Base-by-base conservation (phyloP, 2,888 invertebrate genomes). In the Ferrisia virgata region DNA sequence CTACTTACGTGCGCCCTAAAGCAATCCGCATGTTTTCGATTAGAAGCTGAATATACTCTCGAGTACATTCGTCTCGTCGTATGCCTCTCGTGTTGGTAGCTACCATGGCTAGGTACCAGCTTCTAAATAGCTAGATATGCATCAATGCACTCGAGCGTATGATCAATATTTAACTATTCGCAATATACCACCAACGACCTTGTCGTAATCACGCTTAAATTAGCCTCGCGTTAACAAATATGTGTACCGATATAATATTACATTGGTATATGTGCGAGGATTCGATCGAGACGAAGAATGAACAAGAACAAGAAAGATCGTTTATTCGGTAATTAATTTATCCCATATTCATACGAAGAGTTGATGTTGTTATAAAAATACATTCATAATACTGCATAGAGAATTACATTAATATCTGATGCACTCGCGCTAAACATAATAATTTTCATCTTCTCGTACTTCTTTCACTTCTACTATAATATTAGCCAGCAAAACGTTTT, bases 131-230 rank as follows among this genome's bases (percentile, higher is more conserved):
- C n/a, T n/a, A n/a, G n/a, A n/a, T n/a, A n/a, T n/a, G n/a, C n/a
- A n/a, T 43, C 11, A 3, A 13, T 43, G 13, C 5, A 9, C 15
- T 47, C 18, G 47, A 18, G 47, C 47, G 47, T 47, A 47, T 18
- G 3, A 18, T 3, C 47, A 18, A 18, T 47, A 5, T 18, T 18
- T 47, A 47, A 47, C 9, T 18, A 18, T 47, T 25, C 11, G 11
- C 25, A 9, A 64, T 64, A 39, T 39, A 47, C n/a, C 18, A 69
- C 6, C n/a, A 39, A 76, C 76, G 76, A 76, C 76, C 76, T 76
- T 76, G 76, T 36, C 33, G 8, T 76, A 76, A 36, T 76, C 76
- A 76, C 76, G 76, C 36, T 39, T 64, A 64, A 64, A 64, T 64
- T 64, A 64, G 58, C 58, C 58, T 64, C 58, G 58, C 28, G 58